phyloP scores from a whole-genome alignment of 2,113 vertebrate species.

The Chloroceryle aenea region DNA sequence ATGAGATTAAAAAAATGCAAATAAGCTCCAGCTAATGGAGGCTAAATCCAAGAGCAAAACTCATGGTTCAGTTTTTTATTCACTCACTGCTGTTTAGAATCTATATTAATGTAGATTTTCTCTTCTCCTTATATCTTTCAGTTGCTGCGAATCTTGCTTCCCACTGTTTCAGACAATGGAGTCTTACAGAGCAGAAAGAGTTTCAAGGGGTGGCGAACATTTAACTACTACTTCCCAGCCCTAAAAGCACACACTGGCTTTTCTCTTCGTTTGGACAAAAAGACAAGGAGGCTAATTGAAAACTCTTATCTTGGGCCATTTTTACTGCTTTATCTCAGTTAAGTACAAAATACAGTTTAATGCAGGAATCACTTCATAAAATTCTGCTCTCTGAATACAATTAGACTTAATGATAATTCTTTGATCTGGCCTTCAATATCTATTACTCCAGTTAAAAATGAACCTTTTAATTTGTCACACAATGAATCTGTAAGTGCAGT shows the following conservation, averaged over 20 bases:
- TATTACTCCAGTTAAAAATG: neutral
- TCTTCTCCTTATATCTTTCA: neutral
- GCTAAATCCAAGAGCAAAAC: conserved; percentile 24
- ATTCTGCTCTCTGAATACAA: neutral
- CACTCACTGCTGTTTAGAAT: conserved; percentile 14
- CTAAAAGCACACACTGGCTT: conserved; percentile 29
- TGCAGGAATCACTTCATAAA: neutral
- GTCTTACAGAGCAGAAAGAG: conserved; percentile 21
- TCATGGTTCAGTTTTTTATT: neutral
- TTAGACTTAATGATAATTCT: neutral
- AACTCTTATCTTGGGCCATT: conserved; percentile 35
- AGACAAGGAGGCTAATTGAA: conserved; percentile 55
- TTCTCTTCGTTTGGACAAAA: conserved; percentile 22
- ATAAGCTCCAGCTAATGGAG: neutral
- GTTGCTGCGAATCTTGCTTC: conserved; percentile 29
- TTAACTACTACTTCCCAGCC: conserved; percentile 14
- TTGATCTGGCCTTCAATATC: neutral
- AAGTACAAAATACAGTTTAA: conserved; percentile 3
- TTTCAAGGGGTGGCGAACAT: conserved; percentile 29
- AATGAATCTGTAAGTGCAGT: neutral
- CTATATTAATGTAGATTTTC: neutral
- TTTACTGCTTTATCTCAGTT: conserved; percentile 17
- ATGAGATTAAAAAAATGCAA: neutral
- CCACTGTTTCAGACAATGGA: conserved; percentile 55
- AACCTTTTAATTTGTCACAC: conserved; percentile 1